These are phyloP conservation scores for Halesus radiatus DNA, from an alignment of 1,140 invertebrate genomes.

Conservation along the genomic window DNA sequence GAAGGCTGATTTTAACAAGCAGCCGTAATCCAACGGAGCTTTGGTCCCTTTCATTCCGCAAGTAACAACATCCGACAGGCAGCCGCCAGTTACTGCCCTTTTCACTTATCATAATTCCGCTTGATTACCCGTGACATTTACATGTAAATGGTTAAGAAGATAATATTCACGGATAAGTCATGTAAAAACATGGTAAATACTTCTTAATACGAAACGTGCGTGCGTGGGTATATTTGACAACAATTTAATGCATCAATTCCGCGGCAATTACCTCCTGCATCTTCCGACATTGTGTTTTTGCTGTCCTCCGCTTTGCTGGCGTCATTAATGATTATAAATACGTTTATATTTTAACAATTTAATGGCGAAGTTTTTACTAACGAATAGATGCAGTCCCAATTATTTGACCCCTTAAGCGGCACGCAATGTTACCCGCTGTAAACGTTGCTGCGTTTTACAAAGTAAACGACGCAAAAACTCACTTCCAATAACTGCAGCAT, in stretches of 20 bases:
- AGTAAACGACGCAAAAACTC: conserved; percentile 22
- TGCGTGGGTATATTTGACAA: not conserved
- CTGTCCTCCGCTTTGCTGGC: not conserved
- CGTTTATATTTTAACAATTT: conserved; percentile 28
- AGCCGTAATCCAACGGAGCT: too few relatives aligned
- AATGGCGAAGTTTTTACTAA: conserved; percentile 29
- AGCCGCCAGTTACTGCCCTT: too few relatives aligned
- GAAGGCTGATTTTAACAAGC: too few relatives aligned
- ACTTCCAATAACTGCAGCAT: conserved; percentile 3
- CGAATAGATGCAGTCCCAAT: conserved; percentile 19
- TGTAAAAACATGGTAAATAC: not conserved
- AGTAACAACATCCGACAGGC: too few relatives aligned
- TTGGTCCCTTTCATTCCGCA: too few relatives aligned
- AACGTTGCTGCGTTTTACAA: conserved; percentile 8
- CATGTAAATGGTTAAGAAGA: not conserved
- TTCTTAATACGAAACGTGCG: not conserved
- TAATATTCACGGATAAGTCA: not conserved
- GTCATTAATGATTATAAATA: conserved; percentile 23
- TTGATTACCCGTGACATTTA: conserved; percentile 1
- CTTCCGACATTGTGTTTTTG: not conserved
- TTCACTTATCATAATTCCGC: not conserved
- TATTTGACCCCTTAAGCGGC: conserved; percentile 19
- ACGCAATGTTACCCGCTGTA: conserved; percentile 20
- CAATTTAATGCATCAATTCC: not conserved
- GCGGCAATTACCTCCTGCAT: not conserved